A percentile compares a stretch with the other conserved stretches of the same genome.
phyloP scores from a whole-genome alignment of 2,888 invertebrate species.

The Pemphredon lugubris region DNA sequence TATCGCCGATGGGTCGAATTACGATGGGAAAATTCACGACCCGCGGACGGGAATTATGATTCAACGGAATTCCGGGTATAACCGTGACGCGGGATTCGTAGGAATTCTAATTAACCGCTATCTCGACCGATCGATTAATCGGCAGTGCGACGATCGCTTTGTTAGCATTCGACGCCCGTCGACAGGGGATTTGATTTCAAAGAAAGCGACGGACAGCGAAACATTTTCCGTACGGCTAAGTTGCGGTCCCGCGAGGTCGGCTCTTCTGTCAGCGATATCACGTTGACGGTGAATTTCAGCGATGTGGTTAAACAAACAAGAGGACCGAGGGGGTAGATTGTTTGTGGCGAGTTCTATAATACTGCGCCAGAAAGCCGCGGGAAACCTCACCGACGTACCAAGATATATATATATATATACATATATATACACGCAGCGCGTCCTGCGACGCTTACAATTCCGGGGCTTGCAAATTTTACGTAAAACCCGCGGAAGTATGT shows the following conservation, averaged over 20 bases:
- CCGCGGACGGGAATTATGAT: too few species aligned
- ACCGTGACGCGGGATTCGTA: too few species aligned
- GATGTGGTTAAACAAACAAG: conserved; percentile 50
- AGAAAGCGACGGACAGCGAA: background rate
- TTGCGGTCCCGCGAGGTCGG: conserved; percentile 34
- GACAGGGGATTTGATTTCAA: too few species aligned
- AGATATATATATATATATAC: too few species aligned
- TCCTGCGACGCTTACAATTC: conserved; percentile 44
- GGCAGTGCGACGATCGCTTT: too few species aligned
- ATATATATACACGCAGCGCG: too few species aligned
- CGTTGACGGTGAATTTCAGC: conserved; percentile 47
- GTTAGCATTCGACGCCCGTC: too few species aligned
- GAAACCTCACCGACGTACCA: conserved; percentile 51
- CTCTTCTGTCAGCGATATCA: conserved; percentile 32
- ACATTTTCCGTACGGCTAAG: conserved; percentile 1
- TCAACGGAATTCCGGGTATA: too few species aligned
- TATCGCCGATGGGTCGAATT: too few species aligned
- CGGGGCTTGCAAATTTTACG: conserved; percentile 55
- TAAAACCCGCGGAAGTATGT: conserved; percentile 48
- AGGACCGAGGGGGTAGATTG: conserved; percentile 39
- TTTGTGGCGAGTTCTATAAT: conserved; percentile 56
- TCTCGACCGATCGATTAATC: too few species aligned
- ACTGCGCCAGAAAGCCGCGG: conserved; percentile 47
- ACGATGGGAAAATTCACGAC: too few species aligned
- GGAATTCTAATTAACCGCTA: too few species aligned